Evolutionary conservation across 2,797 vertebrate genomes (phyloP).

Genomic region (Ctenochaetus hawaiiensis): DNA sequence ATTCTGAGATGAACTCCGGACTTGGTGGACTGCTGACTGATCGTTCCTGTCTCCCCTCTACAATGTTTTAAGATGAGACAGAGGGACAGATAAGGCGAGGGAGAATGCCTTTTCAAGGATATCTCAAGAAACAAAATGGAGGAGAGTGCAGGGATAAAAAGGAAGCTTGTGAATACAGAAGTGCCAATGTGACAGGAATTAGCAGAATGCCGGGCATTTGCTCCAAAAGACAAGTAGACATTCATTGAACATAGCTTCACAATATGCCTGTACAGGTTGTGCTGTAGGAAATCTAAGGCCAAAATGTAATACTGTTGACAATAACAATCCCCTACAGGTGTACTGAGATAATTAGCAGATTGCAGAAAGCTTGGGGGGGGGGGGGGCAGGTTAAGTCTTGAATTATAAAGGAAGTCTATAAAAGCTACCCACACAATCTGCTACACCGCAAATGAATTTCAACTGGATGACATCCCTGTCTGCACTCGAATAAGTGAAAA

Average conservation of each 20-base stretch:
- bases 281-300: background rate
- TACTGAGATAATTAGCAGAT: conserved; percentile 18
- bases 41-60: conserved; percentile 58
- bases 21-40: conserved; percentile 70
- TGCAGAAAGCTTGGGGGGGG: background rate
- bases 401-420: background rate
- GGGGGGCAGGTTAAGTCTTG: background rate
- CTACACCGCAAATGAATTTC: background rate
- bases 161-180: background rate
- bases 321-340: conserved; percentile 15
- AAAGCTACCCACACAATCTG: too few species aligned
- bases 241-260: background rate
- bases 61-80: conserved; percentile 65
- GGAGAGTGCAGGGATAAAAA: conserved; percentile 1
- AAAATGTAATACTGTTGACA: background rate
- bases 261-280: background rate
- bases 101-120: conserved; percentile 47
- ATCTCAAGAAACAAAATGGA: conserved; percentile 55
- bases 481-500: background rate
- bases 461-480: background rate
- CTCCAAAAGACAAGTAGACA: background rate
- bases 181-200: conserved; percentile 4
- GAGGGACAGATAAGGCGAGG: conserved; percentile 45
- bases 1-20: conserved; percentile 73
- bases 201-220: background rate